Conservation (phyloP, 2,797 vertebrate genomes). For the Dendrocincla tyrannina region DNA sequence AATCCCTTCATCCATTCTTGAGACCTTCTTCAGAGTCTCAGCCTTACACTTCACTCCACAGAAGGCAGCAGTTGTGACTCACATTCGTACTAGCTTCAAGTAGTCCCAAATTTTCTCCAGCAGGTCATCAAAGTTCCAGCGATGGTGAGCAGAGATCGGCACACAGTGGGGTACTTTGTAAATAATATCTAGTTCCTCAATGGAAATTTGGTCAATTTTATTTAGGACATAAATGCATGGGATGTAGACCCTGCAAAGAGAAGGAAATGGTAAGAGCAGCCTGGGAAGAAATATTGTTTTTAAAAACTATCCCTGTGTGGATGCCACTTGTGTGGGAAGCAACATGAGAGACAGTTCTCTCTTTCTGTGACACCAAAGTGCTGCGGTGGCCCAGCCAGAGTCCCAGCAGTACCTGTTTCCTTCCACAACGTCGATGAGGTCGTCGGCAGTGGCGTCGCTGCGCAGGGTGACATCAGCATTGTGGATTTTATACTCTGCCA, state of each 20-base stretch:
- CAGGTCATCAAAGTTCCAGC: conserved; percentile 98
- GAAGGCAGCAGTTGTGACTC: conserved; percentile 63
- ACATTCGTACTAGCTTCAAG: conserved; percentile 94
- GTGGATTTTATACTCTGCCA: conserved; percentile 97
- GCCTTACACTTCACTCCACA: background rate
- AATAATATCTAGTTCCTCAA: conserved; percentile 97
- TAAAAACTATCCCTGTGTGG: background rate
- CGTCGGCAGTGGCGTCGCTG: conserved; percentile 92
- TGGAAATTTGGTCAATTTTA: conserved; percentile 99
- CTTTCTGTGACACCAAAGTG: background rate
- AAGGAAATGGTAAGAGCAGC: background rate
- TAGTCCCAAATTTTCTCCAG: conserved; percentile 98
- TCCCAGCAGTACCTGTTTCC: conserved; percentile 87
- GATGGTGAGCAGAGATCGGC: conserved; percentile 97
- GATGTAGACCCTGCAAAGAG: conserved; percentile 88
- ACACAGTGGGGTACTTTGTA: conserved; percentile 98
- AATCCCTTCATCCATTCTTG: background rate
- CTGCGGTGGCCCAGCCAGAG: background rate
- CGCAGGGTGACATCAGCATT: conserved; percentile 96
- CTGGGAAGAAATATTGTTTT: background rate
- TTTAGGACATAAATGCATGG: conserved; percentile 98
- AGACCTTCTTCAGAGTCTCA: background rate
- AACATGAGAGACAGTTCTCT: background rate
- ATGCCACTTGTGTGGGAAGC: background rate
- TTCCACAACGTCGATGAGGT: conserved; percentile 98